These are phyloP conservation scores for Haliclystus octoradiatus DNA, from an alignment of 30 jellyfish, hydroid and myxozoan genomes.

Conservation along the genomic window DNA sequence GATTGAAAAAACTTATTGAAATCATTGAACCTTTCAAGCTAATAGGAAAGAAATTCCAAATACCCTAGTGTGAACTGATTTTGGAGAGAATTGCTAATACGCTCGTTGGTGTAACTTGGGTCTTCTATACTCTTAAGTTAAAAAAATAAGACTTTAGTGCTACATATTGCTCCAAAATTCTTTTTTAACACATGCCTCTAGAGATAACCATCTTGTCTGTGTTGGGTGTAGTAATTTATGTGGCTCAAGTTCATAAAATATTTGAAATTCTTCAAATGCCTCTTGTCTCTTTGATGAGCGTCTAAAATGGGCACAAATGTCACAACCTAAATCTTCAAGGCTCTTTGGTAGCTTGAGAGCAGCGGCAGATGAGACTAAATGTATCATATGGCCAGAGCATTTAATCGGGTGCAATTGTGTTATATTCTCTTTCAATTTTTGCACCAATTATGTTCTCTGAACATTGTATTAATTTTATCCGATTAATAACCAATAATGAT, in stretches of 20 bases:
- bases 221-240: constrained; percentile 27
- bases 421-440: constrained; percentile 7
- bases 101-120: constrained; percentile 14
- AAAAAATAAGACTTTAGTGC: constrained; percentile 26
- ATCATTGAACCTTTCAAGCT: constrained; percentile 22
- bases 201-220: constrained; percentile 35
- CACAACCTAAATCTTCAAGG: constrained; percentile 29
- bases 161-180: constrained; percentile 22
- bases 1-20: constrained; percentile 29
- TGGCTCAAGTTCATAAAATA: constrained; percentile 25
- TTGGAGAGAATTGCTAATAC: constrained; percentile 11
- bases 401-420: constrained; percentile 13
- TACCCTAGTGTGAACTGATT: constrained; percentile 14
- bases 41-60: constrained; percentile 28
- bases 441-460: constrained; percentile 7
- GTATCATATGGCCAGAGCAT: constrained; percentile 33
- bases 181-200: constrained; percentile 29
- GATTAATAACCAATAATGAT: constrained; percentile 27
- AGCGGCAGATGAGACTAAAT: constrained; percentile 34
- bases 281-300: constrained; percentile 3
- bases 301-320: no score
- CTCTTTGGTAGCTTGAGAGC: constrained; percentile 32
- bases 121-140: constrained; percentile 15
- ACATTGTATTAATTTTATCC: constrained; percentile 25
- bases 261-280: neutral